Conservation (phyloP, 2,113 vertebrate genomes). For the Irena cyanogastra region DNA sequence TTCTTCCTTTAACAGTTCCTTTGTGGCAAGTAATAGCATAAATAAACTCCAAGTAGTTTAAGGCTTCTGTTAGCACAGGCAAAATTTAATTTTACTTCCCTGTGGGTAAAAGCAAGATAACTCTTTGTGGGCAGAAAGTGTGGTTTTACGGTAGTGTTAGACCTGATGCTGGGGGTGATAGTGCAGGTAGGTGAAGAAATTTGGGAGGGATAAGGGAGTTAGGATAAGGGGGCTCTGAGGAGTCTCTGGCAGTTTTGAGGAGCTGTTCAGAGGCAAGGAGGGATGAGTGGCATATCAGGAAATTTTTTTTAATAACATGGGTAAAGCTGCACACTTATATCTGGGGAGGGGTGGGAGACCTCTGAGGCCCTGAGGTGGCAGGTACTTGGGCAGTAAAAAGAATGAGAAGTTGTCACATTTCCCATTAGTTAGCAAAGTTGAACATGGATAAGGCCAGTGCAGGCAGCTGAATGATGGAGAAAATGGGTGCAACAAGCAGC, state of each 20-base stretch:
- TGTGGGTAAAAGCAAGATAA: neutral
- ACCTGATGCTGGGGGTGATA: neutral
- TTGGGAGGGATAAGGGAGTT: neutral
- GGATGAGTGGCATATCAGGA: neutral
- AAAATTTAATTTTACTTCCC: neutral
- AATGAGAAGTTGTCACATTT: neutral
- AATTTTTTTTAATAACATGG: neutral
- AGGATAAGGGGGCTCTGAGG: neutral
- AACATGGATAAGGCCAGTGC: rapidly evolving
- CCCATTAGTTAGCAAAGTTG: neutral
- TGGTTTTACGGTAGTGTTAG: neutral
- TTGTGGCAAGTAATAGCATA: neutral
- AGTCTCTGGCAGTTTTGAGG: neutral
- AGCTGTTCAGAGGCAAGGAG: neutral
- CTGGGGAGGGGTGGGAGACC: neutral
- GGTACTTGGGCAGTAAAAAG: neutral
- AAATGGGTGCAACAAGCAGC: neutral
- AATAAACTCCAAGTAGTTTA: neutral
- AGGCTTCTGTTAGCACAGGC: neutral
- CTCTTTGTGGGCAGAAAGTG: neutral
- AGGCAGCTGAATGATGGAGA: neutral
- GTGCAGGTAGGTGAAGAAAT: neutral
- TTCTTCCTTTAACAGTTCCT: neutral
- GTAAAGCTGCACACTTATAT: neutral
- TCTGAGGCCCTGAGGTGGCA: neutral